These are phyloP conservation scores for Stomorhina lunata DNA, from an alignment of 2,888 invertebrate species.

Conservation along the genomic window DNA sequence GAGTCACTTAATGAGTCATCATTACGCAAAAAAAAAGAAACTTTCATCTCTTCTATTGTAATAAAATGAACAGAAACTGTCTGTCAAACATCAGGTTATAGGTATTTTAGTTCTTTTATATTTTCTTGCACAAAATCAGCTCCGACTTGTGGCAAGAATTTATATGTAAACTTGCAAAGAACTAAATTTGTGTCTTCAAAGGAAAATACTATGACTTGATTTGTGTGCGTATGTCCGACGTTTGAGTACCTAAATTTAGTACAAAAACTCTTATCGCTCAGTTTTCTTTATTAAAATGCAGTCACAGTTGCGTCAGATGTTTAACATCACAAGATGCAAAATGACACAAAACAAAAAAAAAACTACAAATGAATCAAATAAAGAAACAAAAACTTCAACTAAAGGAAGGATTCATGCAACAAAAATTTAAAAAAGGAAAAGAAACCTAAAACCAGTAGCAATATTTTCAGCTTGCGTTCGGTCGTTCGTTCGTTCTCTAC, in stretches of 20 bases:
- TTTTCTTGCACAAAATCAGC: background rate
- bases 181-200: background rate
- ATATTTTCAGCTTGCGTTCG: no score
- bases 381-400: background rate
- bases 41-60: constrained; percentile 1
- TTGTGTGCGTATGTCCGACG: constrained; percentile 17
- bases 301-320: constrained; percentile 37
- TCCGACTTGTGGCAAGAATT: constrained; percentile 6
- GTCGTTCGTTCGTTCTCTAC: constrained; percentile 10
- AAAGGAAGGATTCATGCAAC: constrained; percentile 60
- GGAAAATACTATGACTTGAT: background rate
- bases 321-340: constrained; percentile 37
- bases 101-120: no score
- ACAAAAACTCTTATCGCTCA: background rate
- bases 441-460: constrained; percentile 46
- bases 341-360: constrained; percentile 17
- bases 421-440: constrained; percentile 36
- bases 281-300: background rate
- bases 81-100: constrained; percentile 56
- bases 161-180: background rate
- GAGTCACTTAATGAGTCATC: constrained; percentile 42
- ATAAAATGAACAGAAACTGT: constrained; percentile 56
- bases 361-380: background rate
- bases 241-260: constrained; percentile 16
- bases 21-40: background rate